Base-by-base conservation (phyloP, 2,797 vertebrate genomes). In the Liparis tanakae region DNA sequence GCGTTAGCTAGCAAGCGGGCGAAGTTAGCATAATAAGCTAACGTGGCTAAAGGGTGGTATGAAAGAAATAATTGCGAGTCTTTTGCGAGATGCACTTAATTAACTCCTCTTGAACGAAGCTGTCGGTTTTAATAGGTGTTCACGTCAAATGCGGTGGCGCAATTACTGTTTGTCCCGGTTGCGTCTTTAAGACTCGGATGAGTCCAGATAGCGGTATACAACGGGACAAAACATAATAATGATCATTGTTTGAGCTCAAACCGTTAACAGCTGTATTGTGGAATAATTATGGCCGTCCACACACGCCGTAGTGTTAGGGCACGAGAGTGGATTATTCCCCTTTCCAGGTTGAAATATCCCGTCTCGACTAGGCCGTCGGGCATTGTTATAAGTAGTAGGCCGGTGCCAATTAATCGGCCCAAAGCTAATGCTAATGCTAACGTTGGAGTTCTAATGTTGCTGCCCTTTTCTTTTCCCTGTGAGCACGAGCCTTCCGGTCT, bases 11-110 rank as follows among this genome's bases (percentile, higher is more conserved):
- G 56, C 63, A 37, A 39, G 25, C 68, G 18, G 62, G 25, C 46
- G 5, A 36, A 64, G 41, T 78, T 89, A 89, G 88, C 88, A 80
- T 81, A 69, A 77, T 79, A 76, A 75, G 90, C 90, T 91, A 91
- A 85, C 57, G 33, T 4, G 20, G 82, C 78, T 85, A 86, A 70
- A 10, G 4, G 15, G 20, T 2, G 4, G 10, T 30, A 46, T 43
- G 7, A 72, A 61, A 72, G 10, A 60, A 62, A 75, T 55, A 0
- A 14, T 6, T 18, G 2, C 0, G 1, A 0, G 4, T 6, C 6
- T 14, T 15, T 44, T 15, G 39, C 12, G 13, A 12, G 44, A 3
- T 7, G 1, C 9, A 5, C 6, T 15, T 1, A 1, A 3, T 9
- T 1, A 3, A 48, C 20, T 22, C 5, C 0, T 3, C 0, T 33